Percentiles rank a stretch among this genome's conserved stretches.
These are phyloP conservation scores for Ceuthmochares aereus DNA, from an alignment of 2,113 vertebrate species.

Conservation along the genomic window DNA sequence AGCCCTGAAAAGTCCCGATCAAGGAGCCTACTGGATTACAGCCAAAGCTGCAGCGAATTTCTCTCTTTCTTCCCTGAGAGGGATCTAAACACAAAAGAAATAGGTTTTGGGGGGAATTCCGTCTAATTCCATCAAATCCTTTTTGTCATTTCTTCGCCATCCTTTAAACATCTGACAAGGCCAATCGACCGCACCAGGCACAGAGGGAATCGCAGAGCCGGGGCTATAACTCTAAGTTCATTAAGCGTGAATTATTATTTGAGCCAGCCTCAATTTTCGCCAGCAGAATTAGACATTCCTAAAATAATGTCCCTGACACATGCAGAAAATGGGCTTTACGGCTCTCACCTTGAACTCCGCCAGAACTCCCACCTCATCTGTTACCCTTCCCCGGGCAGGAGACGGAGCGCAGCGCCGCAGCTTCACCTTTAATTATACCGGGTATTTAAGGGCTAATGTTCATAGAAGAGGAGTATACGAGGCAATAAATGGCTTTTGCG, in stretches of 20 bases:
- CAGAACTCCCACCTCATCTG: slow-evolving; percentile 70
- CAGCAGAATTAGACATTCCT: slow-evolving; percentile 67
- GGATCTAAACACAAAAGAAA: slow-evolving; percentile 58
- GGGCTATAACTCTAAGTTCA: slow-evolving; percentile 73
- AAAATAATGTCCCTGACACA: slow-evolving; percentile 75
- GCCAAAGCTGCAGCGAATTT: slow-evolving; percentile 46
- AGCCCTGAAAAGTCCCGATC: slow-evolving; percentile 43
- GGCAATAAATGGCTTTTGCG: slow-evolving; percentile 42
- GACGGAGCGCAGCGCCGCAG: slow-evolving; percentile 15
- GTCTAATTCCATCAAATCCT: slow-evolving; percentile 44
- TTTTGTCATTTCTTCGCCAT: slow-evolving; percentile 65
- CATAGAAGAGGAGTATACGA: slow-evolving; percentile 64
- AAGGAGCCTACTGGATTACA: slow-evolving; percentile 34
- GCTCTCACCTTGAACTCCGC: slow-evolving; percentile 75
- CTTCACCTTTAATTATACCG: slow-evolving; percentile 67
- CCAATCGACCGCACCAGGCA: slow-evolving; percentile 41
- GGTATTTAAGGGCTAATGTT: slow-evolving; percentile 65
- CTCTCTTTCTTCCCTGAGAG: slow-evolving; percentile 38
- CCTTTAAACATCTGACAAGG: slow-evolving; percentile 69
- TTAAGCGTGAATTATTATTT: slow-evolving; percentile 77
- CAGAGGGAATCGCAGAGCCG: slow-evolving; percentile 41
- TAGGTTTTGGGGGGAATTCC: slow-evolving; percentile 1
- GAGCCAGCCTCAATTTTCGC: slow-evolving; percentile 72
- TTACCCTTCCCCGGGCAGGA: slow-evolving; percentile 57
- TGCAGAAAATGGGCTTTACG: slow-evolving; percentile 70